These are phyloP conservation scores for Rhegmatorhina hoffmannsi DNA, from an alignment of 2,113 vertebrate genomes.

Conservation along the genomic window DNA sequence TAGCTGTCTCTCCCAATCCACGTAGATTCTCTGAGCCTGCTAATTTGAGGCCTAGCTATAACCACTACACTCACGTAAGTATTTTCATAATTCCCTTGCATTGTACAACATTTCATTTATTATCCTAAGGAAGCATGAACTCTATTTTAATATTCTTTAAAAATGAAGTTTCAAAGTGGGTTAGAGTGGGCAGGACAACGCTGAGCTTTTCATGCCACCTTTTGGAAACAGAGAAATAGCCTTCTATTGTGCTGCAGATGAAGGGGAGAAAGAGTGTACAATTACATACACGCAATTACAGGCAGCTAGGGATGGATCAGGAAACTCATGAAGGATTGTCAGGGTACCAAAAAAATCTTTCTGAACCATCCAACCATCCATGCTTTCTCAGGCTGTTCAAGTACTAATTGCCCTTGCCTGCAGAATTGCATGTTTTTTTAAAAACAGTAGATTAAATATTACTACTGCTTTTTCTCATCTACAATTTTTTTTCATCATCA, in stretches of 20 bases:
- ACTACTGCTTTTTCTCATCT: not conserved
- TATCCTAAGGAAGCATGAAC: not conserved
- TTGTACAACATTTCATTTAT: not conserved
- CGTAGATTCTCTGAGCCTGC: no score
- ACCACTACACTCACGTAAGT: not conserved
- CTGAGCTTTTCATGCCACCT: not conserved
- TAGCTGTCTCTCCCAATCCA: no score
- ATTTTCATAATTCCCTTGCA: not conserved
- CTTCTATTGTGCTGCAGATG: not conserved
- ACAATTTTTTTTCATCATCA: not conserved
- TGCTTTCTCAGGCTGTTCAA: not conserved
- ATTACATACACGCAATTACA: not conserved
- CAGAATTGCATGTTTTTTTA: not conserved
- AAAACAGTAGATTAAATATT: not conserved
- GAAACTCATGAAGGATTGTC: not conserved
- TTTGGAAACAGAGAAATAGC: not conserved
- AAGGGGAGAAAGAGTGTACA: not conserved
- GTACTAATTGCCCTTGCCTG: not conserved
- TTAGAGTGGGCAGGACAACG: not conserved
- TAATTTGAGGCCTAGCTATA: no score
- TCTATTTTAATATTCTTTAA: not conserved
- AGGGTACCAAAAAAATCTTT: not conserved
- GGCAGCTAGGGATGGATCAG: not conserved
- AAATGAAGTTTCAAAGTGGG: not conserved
- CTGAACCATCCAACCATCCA: not conserved